Evolutionary conservation across 2,888 invertebrate species (phyloP).

Genomic region (Himalopsyche anomala): DNA sequence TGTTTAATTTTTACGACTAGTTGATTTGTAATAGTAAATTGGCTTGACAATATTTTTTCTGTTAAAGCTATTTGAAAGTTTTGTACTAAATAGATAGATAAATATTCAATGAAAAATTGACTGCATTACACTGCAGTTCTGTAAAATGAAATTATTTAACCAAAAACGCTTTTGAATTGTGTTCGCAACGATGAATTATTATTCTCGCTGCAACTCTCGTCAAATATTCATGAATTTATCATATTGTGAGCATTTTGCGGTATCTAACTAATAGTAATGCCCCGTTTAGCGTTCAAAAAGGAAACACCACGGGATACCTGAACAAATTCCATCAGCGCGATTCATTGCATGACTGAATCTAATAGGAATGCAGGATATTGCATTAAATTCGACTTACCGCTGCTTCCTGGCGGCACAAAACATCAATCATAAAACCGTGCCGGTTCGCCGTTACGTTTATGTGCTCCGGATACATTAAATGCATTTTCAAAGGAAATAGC

Average conservation of each 20-base stretch:
- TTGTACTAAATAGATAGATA: too few relatives aligned
- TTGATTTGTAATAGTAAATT: too few relatives aligned
- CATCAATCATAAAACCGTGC: conserved; percentile 4
- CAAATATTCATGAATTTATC: conserved; percentile 26
- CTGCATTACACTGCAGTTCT: too few relatives aligned
- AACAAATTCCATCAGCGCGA: conserved; percentile 16
- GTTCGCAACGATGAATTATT: not conserved
- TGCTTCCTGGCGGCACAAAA: conserved; percentile 1
- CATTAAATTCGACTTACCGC: conserved; percentile 21
- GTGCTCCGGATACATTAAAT: conserved; percentile 4
- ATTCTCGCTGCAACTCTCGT: not conserved
- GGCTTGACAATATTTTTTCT: too few relatives aligned
- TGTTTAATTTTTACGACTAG: too few relatives aligned
- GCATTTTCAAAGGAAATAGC: not conserved
- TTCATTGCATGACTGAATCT: conserved; percentile 26
- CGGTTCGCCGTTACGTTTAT: not conserved
- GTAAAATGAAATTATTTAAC: too few relatives aligned
- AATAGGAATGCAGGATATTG: conserved; percentile 34
- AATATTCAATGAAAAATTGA: too few relatives aligned
- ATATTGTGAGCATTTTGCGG: conserved; percentile 7
- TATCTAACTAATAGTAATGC: not conserved
- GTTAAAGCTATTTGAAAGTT: too few relatives aligned
- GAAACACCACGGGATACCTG: conserved; percentile 22
- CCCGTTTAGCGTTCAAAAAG: conserved; percentile 18
- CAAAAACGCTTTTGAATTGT: not conserved